phyloP scores from a whole-genome alignment of 2,797 vertebrate genomes.

The Cottoperca gobio region DNA sequence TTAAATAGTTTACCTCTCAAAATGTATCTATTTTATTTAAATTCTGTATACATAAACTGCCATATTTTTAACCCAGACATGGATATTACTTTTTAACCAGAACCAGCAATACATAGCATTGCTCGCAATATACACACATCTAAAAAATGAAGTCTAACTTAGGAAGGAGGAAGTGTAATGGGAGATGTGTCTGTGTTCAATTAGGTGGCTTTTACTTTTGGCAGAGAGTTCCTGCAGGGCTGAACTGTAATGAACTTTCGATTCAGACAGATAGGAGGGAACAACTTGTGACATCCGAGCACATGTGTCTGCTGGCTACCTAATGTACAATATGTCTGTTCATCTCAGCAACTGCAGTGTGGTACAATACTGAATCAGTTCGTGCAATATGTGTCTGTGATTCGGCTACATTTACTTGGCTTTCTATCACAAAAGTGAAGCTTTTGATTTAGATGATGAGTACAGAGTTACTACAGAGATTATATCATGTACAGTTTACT shows the following conservation, averaged over 20 bases:
- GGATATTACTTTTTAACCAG: too few relatives aligned
- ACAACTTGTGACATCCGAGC: background rate
- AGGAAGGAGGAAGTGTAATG: background rate
- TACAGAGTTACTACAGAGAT: background rate
- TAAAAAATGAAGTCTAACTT: conserved; percentile 12
- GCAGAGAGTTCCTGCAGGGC: background rate
- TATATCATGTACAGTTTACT: background rate
- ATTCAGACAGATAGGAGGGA: background rate
- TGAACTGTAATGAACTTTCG: background rate
- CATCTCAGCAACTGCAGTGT: background rate
- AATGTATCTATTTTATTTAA: too few relatives aligned
- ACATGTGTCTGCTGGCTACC: too few relatives aligned
- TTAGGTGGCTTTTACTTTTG: background rate
- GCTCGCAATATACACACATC: too few relatives aligned
- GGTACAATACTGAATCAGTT: background rate
- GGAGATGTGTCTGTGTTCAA: too few relatives aligned
- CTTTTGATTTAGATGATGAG: background rate
- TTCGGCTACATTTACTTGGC: background rate
- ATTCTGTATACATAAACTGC: too few relatives aligned
- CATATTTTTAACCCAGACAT: too few relatives aligned
- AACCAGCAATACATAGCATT: too few relatives aligned
- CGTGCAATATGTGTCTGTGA: background rate
- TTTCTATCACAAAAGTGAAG: background rate
- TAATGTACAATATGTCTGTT: background rate
- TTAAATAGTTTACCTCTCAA: too few relatives aligned